A percentile compares a stretch with the other conserved stretches of the same genome.
phyloP scores from a whole-genome alignment of 2,797 vertebrate genomes.

The Microctenopoma lineatum region DNA sequence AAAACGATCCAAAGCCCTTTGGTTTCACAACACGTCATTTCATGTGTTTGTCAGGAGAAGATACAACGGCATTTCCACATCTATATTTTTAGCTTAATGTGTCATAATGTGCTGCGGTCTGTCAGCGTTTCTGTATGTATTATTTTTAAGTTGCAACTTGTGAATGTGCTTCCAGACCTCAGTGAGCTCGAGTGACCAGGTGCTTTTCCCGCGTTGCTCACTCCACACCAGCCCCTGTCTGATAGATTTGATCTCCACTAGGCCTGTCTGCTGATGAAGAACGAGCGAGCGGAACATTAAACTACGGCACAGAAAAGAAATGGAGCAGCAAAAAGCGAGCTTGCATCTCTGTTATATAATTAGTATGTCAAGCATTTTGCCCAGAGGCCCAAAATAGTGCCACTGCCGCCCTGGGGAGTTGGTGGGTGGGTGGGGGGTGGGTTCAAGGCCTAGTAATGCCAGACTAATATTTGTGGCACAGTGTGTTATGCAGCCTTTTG shows the following conservation, averaged over 20 bases:
- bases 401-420: slow-evolving; percentile 48
- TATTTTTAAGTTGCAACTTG: too few species aligned
- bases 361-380: slow-evolving; percentile 70
- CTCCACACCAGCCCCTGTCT: background rate
- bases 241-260: background rate
- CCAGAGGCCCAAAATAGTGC: slow-evolving; percentile 72
- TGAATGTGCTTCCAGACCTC: too few species aligned
- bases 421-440: slow-evolving; percentile 22
- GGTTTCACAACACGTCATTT: slow-evolving; percentile 24
- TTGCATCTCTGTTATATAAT: slow-evolving; percentile 73
- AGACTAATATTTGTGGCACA: slow-evolving; percentile 55
- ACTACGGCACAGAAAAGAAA: slow-evolving; percentile 77
- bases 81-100: slow-evolving; percentile 8
- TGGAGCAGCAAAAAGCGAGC: slow-evolving; percentile 74
- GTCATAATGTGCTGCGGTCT: background rate
- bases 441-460: slow-evolving; percentile 55
- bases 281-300: slow-evolving; percentile 55
- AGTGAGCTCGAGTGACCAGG: too few species aligned
- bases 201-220: background rate
- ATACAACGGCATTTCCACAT: background rate
- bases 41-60: slow-evolving; percentile 24
- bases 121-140: background rate
- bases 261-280: slow-evolving; percentile 45
- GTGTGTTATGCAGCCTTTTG: slow-evolving; percentile 63
- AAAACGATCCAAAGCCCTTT: slow-evolving; percentile 21